Conservation (phyloP, 2,113 vertebrate genomes). For the Bostrychus sinensis region DNA sequence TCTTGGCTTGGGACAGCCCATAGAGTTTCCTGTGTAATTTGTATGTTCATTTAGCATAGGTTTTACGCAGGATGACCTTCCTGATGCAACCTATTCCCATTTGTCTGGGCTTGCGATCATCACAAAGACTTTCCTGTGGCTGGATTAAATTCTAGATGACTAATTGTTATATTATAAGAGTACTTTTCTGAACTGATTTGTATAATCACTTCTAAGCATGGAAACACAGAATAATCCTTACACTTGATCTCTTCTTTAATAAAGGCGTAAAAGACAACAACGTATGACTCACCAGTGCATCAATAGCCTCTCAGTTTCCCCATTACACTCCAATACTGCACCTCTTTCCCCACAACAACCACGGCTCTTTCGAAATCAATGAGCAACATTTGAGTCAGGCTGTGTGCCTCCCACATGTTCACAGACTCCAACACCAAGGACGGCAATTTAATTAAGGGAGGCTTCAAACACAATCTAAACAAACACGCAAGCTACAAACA, state of each 20-base stretch:
- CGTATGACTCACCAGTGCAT: not conserved
- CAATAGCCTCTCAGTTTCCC: constrained; percentile 2
- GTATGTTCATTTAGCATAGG: too few species aligned
- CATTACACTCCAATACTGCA: constrained; percentile 5
- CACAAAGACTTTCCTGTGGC: not conserved
- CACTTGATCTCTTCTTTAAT: constrained; percentile 6
- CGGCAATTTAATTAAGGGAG: constrained; percentile 64
- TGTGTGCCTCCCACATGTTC: constrained; percentile 14
- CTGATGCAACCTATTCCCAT: too few species aligned
- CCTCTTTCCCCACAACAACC: not conserved
- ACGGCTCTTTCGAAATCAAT: constrained; percentile 14
- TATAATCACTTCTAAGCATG: not conserved
- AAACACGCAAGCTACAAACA: constrained; percentile 67
- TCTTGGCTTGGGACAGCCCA: too few species aligned
- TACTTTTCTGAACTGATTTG: not conserved
- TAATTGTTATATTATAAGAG: not conserved
- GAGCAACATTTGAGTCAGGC: constrained; percentile 12
- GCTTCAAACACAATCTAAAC: constrained; percentile 69
- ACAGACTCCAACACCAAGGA: constrained; percentile 51
- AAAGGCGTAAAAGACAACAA: constrained; percentile 14
- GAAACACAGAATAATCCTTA: not conserved
- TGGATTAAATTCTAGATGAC: not conserved
- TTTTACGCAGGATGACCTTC: too few species aligned
- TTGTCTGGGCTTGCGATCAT: not conserved
- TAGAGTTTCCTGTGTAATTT: too few species aligned